Evolutionary conservation across 2,113 vertebrate genomes (phyloP).

Genomic region (Cnemophilus loriae): DNA sequence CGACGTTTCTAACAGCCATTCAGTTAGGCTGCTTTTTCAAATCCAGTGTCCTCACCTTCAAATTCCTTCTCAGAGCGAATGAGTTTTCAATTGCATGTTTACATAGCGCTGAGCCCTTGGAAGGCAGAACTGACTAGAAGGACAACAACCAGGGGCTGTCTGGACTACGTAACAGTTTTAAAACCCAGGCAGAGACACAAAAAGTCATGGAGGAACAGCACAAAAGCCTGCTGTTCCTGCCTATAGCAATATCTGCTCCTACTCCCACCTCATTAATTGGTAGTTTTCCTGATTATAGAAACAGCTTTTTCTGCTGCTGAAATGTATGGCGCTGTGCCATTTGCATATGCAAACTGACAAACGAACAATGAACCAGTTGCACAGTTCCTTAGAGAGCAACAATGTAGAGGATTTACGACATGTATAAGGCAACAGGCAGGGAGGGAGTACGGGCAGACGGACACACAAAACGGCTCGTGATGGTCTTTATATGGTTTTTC

Average conservation of each 20-base stretch:
- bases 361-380: conserved; percentile 52
- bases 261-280: conserved; percentile 62
- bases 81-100: not conserved
- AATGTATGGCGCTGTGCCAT: not conserved
- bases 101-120: not conserved
- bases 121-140: not conserved
- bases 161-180: not conserved
- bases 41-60: not conserved
- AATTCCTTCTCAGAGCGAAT: not conserved
- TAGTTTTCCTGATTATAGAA: conserved; percentile 60
- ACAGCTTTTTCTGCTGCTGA: conserved; percentile 46
- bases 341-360: conserved; percentile 44
- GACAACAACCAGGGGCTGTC: not conserved
- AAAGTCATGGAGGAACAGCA: not conserved
- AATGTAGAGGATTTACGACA: conserved; percentile 48
- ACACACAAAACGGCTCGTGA: not conserved
- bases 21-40: not conserved
- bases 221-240: conserved; percentile 30
- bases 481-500: not conserved
- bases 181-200: not conserved
- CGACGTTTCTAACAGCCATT: not conserved
- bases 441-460: not conserved
- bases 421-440: not conserved
- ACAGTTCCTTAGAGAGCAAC: conserved; percentile 50
- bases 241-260: conserved; percentile 7